Base-by-base conservation (phyloP, 2,888 invertebrate genomes). In the Bibio marci region DNA sequence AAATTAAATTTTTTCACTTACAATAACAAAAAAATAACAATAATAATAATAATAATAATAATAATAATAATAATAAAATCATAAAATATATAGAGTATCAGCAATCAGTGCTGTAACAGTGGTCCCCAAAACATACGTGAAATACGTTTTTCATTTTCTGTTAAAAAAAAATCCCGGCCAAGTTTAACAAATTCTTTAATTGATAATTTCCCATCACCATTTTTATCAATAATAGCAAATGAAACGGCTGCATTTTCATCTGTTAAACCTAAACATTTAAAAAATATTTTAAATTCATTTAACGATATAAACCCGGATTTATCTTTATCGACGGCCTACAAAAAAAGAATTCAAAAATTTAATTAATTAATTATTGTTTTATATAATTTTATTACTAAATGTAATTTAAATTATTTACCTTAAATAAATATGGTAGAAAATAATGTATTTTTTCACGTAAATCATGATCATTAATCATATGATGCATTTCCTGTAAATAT, bases 41-140 rank as follows among this genome's bases (percentile, higher is more conserved):
- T n/a, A n/a, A n/a, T n/a, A n/a, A n/a, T n/a, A n/a, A n/a, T n/a
- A n/a, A n/a, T n/a, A n/a, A n/a, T n/a, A n/a, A n/a, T n/a, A n/a
- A n/a, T n/a, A n/a, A n/a, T n/a, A n/a, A n/a, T n/a, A n/a, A n/a
- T n/a, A n/a, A n/a, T n/a, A n/a, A n/a, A n/a, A n/a, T n/a, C n/a
- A n/a, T n/a, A n/a, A n/a, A n/a, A n/a, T n/a, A n/a, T n/a, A n/a
- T n/a, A n/a, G n/a, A n/a, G n/a, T n/a, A n/a, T n/a, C n/a, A n/a
- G n/a, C n/a, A n/a, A n/a, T n/a, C n/a, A n/a, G n/a, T n/a, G n/a
- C n/a, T n/a, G n/a, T n/a, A 35, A 11, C n/a, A 85, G 64, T 8
- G 86, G 85, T 25, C 86, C 86, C 83, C 85, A 87, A 53, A 86
- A 86, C 69, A 81, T 76, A 63, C 79, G 82, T 50, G 85, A 85